Base-by-base conservation (phyloP, 2,888 invertebrate genomes). In the Chrysolina oricalcia region DNA sequence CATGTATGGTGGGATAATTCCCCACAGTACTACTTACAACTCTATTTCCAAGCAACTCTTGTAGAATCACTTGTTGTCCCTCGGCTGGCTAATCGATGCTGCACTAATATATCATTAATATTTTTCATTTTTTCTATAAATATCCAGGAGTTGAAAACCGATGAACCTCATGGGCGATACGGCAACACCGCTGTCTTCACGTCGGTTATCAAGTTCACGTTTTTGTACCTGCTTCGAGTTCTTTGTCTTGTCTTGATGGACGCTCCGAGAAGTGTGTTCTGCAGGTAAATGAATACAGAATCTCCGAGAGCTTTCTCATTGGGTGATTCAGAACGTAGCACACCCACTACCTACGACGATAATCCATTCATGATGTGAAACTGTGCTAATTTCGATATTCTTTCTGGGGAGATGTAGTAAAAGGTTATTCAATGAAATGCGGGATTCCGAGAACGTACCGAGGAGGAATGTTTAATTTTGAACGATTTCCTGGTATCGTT, bases 331-430 rank as follows among this genome's bases (percentile, higher is more conserved):
- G 53, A 66, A 56, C 64, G 53, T n/a, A 46, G 72, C 67, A 73
- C 76, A 76, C 79, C 73, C 79, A 76, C 76, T 72, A 72, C 72
- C 41, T 70, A 69, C 53, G 53, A 23, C 68, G 27, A 72, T 75
- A 56, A 66, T 78, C 75, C 80, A 80, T 80, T 80, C 80, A 80
- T 80, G 77, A 80, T 73, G 67, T 67, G 78, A 77, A 80, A 77
- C 78, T 80, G 80, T 78, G 78, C 77, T 78, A 78, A 77, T 53
- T 77, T 70, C 17, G 59, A 66, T 74, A 72, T 71, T 72, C 70
- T 72, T 75, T 69, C 71, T 50, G 35, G 35, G 9, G 68, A 27
- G 41, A 50, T 23, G 50, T 59, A 66, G 48, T 68, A 68, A 53
- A 68, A 56, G 21, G 35, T 68, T 68, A 41, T 50, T 68, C 68